These are phyloP conservation scores for Lophotriccus pileatus DNA, from an alignment of 2,797 vertebrate genomes.

Conservation along the genomic window DNA sequence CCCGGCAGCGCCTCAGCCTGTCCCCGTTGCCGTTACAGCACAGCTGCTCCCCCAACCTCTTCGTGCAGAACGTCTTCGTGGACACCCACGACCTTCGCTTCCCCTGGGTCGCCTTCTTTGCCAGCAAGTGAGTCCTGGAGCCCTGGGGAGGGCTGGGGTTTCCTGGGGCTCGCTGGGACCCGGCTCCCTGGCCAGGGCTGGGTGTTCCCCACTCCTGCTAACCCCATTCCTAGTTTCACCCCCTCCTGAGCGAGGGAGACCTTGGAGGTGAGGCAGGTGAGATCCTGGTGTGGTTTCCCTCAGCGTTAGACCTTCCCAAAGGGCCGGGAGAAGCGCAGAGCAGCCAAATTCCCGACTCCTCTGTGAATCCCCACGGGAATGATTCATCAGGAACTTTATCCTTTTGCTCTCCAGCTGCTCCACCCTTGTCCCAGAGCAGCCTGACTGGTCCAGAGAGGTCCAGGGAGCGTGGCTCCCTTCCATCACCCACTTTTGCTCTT, in stretches of 20 bases:
- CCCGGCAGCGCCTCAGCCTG: background rate
- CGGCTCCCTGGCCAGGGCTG: background rate
- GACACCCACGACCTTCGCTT: slow-evolving; percentile 97
- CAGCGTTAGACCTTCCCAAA: background rate
- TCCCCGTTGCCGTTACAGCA: slow-evolving; percentile 78
- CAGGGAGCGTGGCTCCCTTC: too few relatives aligned
- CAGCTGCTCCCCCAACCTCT: slow-evolving; percentile 97
- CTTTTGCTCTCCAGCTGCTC: background rate
- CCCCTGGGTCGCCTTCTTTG: slow-evolving; percentile 98
- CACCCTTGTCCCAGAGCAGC: background rate
- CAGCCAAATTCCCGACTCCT: background rate
- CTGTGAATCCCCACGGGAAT: fast-evolving
- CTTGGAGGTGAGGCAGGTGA: too few relatives aligned
- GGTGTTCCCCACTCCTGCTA: background rate
- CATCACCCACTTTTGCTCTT: fast-evolving
- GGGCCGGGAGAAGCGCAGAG: fast-evolving
- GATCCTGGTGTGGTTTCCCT: fast-evolving
- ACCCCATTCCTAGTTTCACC: background rate
- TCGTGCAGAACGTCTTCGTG: slow-evolving; percentile 98
- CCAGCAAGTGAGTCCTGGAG: slow-evolving; percentile 90
- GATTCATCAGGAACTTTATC: background rate
- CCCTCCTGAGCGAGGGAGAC: background rate
- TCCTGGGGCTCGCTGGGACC: background rate
- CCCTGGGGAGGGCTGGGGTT: background rate
- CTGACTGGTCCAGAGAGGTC: background rate